Conservation (phyloP, 2,113 vertebrate species). For the Melanerpes formicivorus region DNA sequence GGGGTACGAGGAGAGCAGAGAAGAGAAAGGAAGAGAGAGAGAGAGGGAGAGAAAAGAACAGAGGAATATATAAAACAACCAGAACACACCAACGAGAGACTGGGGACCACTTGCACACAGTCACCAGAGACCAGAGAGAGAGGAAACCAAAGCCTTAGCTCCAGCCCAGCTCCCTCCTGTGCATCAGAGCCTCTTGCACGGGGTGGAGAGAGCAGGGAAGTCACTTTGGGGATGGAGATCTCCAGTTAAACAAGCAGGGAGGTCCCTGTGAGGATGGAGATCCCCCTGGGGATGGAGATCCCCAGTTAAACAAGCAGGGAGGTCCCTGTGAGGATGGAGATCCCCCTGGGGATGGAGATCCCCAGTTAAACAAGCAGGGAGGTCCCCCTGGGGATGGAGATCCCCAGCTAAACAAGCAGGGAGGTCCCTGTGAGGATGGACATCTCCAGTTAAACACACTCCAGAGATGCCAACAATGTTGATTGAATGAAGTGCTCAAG, state of each 20-base stretch:
- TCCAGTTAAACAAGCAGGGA: too few species aligned
- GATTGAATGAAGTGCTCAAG: not conserved
- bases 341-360: too few species aligned
- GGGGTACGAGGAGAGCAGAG: constrained; percentile 23
- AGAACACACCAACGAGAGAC: not conserved
- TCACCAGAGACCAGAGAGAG: not conserved
- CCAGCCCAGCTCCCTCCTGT: not conserved
- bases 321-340: too few species aligned
- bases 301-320: too few species aligned
- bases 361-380: too few species aligned
- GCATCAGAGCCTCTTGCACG: not conserved
- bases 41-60: constrained; percentile 27
- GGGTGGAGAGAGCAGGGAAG: not conserved
- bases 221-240: too few species aligned
- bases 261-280: too few species aligned
- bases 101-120: not conserved
- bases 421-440: not conserved
- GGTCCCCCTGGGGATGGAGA: too few species aligned
- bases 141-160: not conserved
- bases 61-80: constrained; percentile 69
- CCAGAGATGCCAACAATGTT: not conserved
- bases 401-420: too few species aligned
- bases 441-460: not conserved
- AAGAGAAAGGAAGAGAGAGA: constrained; percentile 65
- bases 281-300: too few species aligned